Evolutionary conservation across 2,113 vertebrate species (phyloP), one percentile per base, ranked within the genome.

Genomic region (Saccopteryx bilineata): DNA sequence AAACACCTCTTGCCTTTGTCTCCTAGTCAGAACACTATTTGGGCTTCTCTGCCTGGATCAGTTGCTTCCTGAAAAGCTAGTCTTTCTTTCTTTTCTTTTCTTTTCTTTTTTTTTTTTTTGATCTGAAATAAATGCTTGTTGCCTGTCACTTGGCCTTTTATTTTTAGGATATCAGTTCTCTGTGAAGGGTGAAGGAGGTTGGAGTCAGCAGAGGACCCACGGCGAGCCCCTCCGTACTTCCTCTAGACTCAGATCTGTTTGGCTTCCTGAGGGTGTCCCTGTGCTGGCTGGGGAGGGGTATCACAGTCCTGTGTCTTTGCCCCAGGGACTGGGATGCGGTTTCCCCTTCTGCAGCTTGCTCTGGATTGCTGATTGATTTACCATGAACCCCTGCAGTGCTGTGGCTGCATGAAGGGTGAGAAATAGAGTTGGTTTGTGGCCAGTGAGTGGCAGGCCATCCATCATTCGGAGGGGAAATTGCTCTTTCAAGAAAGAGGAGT

Each of bases 401-500:
- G 8, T 84, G 76, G 82, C 69, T 81, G 74, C 15, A 0, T 33
- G 60, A 93, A 89, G 58, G 24, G 65, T 89, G 31, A 85, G 61
- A 52, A 85, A 76, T 72, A 61, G 52, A 54, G 63, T 82, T 92
- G 90, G 84, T 58, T 80, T 93, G 95, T 93, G 84, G 71, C 24
- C 65, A 31, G 74, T 83, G 86, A 96, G 75, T 76, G 89, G 79
- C 87, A 90, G 87, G 17, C 66, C 83, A 89, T 94, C 93, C 87
- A 96, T 96, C 95, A 97, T 78, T 93, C 63, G 21, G n/a, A 93
- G 75, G 56, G 88, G 91, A 94, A 96, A 97, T 88, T 81, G 68
- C 58, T 95, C 79, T 96, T 97, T 96, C 93, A 95, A 95, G 92
- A 69, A 80, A 71, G 86, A 96, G 90, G 83, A 82, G 83, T 95